These are phyloP conservation scores for Bradysia coprophila DNA, from an alignment of 1,140 invertebrate genomes.

Conservation along the genomic window DNA sequence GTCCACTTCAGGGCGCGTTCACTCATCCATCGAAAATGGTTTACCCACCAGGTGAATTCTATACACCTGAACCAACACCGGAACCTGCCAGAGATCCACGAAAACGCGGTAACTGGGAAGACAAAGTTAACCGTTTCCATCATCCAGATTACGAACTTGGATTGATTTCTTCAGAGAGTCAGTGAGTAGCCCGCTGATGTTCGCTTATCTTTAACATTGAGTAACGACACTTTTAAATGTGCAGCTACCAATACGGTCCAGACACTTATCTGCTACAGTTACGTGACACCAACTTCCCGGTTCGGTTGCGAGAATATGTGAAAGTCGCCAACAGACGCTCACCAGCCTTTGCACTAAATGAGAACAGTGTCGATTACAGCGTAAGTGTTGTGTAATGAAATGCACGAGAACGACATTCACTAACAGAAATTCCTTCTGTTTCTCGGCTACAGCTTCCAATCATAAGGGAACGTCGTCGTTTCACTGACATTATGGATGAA, in stretches of 20 bases:
- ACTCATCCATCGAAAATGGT: conserved; percentile 86
- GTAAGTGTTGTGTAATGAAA: conserved; percentile 28
- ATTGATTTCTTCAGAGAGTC: conserved; percentile 63
- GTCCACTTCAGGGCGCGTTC: conserved; percentile 62
- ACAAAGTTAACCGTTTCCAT: conserved; percentile 50
- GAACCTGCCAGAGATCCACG: conserved; percentile 29
- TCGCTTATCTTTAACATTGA: background rate
- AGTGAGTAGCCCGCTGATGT: conserved; percentile 38
- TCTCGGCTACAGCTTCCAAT: conserved; percentile 47
- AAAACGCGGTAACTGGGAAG: conserved; percentile 38
- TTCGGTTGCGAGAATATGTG: conserved; percentile 79
- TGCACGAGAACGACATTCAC: no score
- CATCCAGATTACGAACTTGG: conserved; percentile 71
- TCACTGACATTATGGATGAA: conserved; percentile 91
- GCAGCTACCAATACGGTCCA: conserved; percentile 88
- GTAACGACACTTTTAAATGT: no score
- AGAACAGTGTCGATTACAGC: conserved; percentile 53
- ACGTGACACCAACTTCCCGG: conserved; percentile 81
- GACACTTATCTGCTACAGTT: conserved; percentile 89
- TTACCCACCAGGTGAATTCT: conserved; percentile 67
- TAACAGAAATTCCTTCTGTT: conserved; percentile 1
- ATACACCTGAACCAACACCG: conserved; percentile 52
- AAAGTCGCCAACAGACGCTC: conserved; percentile 64
- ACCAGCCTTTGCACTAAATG: conserved; percentile 42
- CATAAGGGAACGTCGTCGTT: conserved; percentile 72